Base-by-base conservation (phyloP, 2,888 invertebrate genomes). In the Baccha elongata region DNA sequence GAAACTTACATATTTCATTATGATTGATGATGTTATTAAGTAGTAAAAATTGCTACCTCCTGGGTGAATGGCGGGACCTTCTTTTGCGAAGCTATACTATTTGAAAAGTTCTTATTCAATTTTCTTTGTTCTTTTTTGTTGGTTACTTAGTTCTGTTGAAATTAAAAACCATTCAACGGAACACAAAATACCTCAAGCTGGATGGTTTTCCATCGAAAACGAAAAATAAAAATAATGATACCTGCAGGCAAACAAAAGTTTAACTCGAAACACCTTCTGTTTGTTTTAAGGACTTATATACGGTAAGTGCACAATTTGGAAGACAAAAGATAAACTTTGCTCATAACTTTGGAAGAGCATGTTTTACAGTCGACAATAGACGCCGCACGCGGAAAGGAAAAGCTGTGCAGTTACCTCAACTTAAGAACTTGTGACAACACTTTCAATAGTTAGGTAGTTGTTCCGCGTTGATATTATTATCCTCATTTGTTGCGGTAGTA, bases 261-360 rank as follows among this genome's bases (percentile, higher is more conserved):
- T 74, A 32, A 48, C 29, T 37, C 3, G 48, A 53, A 62, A 60
- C 55, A 68, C 73, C 73, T 73, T 68, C 35, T 64, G 62, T 74
- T 74, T 80, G 79, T 68, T 58, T 79, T 67, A 8, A 53, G 68
- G 68, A 53, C 79, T 68, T 74, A 67, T 23, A 58, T 5, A 29
- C 6, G 55, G 55, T 55, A 37, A 40, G 58, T 11, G 23, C 15
- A 53, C 32, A 21, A 19, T 53, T 53, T 13, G 15, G 42, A 60
- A 68, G 62, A 74, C 79, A 79, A 79, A 68, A 73, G 73, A 74
- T 74, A 74, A 80, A 80, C 68, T 69, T 80, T 53, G n/a, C 46
- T 68, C 62, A 74, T 80, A 74, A 64, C 48, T 74, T 23, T 13
- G 40, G 17, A 48, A 68, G 29, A 10, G 19, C 32, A 55, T 48